A percentile compares a stretch with the other conserved stretches of the same genome.
Conservation (phyloP, 2,113 vertebrate genomes). For the Sander vitreus region DNA sequence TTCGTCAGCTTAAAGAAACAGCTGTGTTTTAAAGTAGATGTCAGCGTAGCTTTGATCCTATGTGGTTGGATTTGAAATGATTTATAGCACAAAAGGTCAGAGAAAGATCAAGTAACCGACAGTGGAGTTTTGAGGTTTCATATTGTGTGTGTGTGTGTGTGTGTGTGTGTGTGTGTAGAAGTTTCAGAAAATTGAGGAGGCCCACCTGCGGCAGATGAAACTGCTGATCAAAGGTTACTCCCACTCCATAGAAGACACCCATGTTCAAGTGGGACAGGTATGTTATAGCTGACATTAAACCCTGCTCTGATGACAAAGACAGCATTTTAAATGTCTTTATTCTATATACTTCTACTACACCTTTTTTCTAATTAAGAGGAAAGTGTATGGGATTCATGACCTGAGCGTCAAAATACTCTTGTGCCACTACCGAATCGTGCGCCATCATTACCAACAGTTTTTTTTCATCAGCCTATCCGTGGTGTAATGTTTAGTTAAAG, state of each 20-base stretch:
- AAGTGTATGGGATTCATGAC: not conserved
- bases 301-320: not conserved
- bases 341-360: not conserved
- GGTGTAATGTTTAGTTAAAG: not conserved
- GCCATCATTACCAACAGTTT: not conserved
- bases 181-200: conserved; percentile 94
- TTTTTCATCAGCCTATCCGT: not conserved
- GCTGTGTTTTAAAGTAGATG: not conserved
- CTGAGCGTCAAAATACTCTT: not conserved
- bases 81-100: not conserved
- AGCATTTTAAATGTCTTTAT: not conserved
- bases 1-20: not conserved
- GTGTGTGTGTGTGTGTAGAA: conserved; percentile 78
- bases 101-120: no score
- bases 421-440: not conserved
- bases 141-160: not conserved
- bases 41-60: not conserved
- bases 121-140: not conserved
- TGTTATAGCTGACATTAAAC: conserved; percentile 1
- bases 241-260: conserved; percentile 95
- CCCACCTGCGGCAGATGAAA: conserved; percentile 93
- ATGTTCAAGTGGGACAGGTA: conserved; percentile 97
- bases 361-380: not conserved
- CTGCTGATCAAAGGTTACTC: conserved; percentile 92
- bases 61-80: not conserved